A percentile compares a stretch with the other conserved stretches of the same genome.
These are phyloP conservation scores for Lamellibrachia satsuma DNA, from an alignment of 2,888 invertebrate genomes.

Conservation along the genomic window DNA sequence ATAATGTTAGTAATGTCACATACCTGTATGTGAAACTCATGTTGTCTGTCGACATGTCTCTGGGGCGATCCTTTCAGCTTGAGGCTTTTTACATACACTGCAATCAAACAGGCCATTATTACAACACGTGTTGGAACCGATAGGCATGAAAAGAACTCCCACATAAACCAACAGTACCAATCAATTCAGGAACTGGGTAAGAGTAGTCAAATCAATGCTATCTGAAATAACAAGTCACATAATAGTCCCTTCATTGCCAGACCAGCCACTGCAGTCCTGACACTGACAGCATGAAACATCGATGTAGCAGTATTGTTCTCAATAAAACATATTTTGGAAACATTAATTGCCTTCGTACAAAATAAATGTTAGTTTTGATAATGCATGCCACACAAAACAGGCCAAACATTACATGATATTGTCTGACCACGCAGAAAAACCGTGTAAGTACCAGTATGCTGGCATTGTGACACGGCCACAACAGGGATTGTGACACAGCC, in stretches of 20 bases:
- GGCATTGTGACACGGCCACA: too few relatives aligned
- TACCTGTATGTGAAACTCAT: conserved; percentile 27
- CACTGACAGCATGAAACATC: not conserved
- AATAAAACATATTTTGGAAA: not conserved
- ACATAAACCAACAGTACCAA: not conserved
- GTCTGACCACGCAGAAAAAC: not conserved
- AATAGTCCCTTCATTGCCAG: not conserved
- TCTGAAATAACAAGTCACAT: not conserved
- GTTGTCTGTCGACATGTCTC: conserved; percentile 25
- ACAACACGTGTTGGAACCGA: not conserved
- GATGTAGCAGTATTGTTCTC: not conserved
- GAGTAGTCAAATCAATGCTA: not conserved
- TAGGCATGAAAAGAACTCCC: not conserved
- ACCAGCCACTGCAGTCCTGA: not conserved
- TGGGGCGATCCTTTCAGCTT: conserved; percentile 25
- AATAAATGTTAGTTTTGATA: too few relatives aligned
- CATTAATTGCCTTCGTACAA: not conserved
- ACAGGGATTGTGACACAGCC: too few relatives aligned
- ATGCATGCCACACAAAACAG: not conserved
- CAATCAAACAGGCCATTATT: not conserved
- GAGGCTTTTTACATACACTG: conserved; percentile 29
- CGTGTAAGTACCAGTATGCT: not conserved
- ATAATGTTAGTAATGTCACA: not conserved
- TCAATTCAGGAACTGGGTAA: not conserved
- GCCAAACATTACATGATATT: not conserved